Evolutionary conservation across 1,140 invertebrate genomes (phyloP), one percentile per base, ranked within the genome.

Genomic region (Zaprionus taronus): DNA sequence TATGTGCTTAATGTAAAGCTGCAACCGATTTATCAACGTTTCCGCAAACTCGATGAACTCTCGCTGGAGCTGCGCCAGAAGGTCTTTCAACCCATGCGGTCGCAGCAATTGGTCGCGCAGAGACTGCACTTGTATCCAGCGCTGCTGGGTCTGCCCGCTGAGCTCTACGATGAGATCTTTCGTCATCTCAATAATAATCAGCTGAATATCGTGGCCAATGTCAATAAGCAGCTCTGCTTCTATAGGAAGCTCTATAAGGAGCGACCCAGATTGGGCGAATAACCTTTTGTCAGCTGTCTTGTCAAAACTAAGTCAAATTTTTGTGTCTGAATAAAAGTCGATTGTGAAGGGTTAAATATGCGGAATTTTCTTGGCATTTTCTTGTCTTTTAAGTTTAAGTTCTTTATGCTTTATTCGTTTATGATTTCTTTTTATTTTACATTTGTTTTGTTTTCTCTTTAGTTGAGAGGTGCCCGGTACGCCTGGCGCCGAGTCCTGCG

Each of bases 11-110:
- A 72, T 15, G 51, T 83, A 4, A 73, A 84, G 49, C 11, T 79
- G 4, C 75, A 83, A 7, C 75, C 82, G 11, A 12, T 91, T 7
- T 76, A 76, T 5, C 41, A 77, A 14, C 80, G 91, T 4, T 91
- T 92, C 22, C 71, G 79, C 1, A 83, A 91, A 26, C 63, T 92
- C 31, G 73, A 91, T 20, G 85, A 92, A 22, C 58, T 92, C 0
- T 66, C 77, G 3, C 53, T 72, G 3, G 57, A 77, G 44, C 38
- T 92, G 36, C 86, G 86, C 15, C 71, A 92, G 44, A 55, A 91
- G 28, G 14, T 92, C n/a, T 92, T 92, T 47, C 75, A 91, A 5
- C 91, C 84, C 0, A 78, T 92, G 79, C 77, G 91, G 5, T 51
- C 74, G 0, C 82, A 81, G 47, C 91, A 92, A 28, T 55, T 92